Evolutionary conservation across 2,113 vertebrate genomes (phyloP), one percentile per base, ranked within the genome.

Genomic region (Shinisaurus crocodilurus): DNA sequence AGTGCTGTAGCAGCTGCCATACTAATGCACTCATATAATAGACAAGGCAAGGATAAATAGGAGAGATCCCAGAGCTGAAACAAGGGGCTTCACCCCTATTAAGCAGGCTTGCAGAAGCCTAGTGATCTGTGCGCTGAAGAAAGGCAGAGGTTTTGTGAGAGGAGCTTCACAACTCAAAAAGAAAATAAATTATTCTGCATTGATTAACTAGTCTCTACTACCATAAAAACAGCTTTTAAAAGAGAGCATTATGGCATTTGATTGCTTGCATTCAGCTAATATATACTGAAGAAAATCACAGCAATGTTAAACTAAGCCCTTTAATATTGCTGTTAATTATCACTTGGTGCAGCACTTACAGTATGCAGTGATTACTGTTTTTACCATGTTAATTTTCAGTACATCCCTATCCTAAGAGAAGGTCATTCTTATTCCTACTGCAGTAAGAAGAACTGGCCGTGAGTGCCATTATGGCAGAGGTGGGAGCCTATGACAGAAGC

Each of bases 71-170:
- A 87, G 86, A 93, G 86, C 91, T 95, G 94, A 95, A 93, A 93
- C 18, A 6, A 82, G 93, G 94, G 95, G 94, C 96, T 95, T 94
- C 91, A 95, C 92, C 91, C 85, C 95, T 91, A 96, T 94, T 95
- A 95, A 85, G 75, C 83, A 86, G 76, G 88, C 91, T 96, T 93
- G 83, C 92, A 93, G 94, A 95, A 96, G 91, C 87, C 89, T 86
- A 81, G 87, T 43, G 91, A 40, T 88, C 60, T 94, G 0, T 60
- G 93, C 88, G 87, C 40, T 92, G 92, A 65, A 87, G 94, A 79
- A 92, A 90, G 29, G 2, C 32, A 83, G 90, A 88, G 89, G 65
- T 94, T 96, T 94, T 88, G 91, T 50, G 75, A 88, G 77, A 92
- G 83, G 85, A 92, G 50, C 18, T 94, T 92, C 92, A 88, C 69